Base-by-base conservation (phyloP, 2,797 vertebrate species). In the Melanotaenia nigrans region DNA sequence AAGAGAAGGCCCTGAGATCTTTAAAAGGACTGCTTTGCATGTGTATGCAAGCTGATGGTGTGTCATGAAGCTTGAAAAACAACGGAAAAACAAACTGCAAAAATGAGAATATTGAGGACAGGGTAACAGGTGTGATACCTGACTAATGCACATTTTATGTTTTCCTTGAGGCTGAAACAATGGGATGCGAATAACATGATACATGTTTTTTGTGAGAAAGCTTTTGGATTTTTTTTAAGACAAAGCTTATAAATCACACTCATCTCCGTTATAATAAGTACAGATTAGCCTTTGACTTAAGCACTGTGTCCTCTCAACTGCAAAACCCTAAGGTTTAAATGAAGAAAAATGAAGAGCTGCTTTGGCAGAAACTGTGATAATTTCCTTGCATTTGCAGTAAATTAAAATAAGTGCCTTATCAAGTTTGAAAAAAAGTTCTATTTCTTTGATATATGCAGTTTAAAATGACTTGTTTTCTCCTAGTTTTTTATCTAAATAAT, bases 361-460 rank as follows among this genome's bases (percentile, higher is more conserved):
- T 66, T 56, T 81, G 60, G 54, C 76, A 75, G 67, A 81, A 82
- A 87, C 83, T 89, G 82, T 89, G 85, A 90, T 77, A 18, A 49
- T 61, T 71, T 53, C 60, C 32, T 65, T 10, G 1, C 24, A 47
- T 71, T 71, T 70, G 65, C 35, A 75, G 5, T 67, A 7, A 71
- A 61, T 30, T 55, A 30, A 30, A 8, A 55, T 14, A 81, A 71
- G 87, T 92, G 90, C 91, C 89, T 90, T 88, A 71, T 67, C 11
- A 64, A 71, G 32, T 12, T 32, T 68, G 30, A 32, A 30, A 56
- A 67, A 62, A 67, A 28, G 28, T 22, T 78, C 0, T 53, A 8
- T 73, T 61, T 40, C 25, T 11, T 54, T 38, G 30, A 36, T 32
- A 65, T 2, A 53, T 47, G 4, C 68, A 65, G 53, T 28, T 55